Evolutionary conservation across 2,888 invertebrate species (phyloP).

Genomic region (Shargacucullia verbasci): DNA sequence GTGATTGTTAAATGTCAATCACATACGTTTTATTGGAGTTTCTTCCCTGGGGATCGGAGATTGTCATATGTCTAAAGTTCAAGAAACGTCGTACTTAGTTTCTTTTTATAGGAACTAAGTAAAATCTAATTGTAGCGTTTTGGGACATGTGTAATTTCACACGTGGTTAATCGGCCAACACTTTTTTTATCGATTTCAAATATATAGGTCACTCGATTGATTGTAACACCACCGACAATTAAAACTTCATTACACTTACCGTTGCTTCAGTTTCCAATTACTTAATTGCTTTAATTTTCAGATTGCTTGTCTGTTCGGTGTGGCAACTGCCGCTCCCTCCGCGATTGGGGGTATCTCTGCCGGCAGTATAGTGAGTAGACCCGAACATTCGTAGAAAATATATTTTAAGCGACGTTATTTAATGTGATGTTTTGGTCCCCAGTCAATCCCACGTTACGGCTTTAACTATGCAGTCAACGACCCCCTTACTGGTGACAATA

Average conservation of each 20-base stretch:
- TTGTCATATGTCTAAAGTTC: too few relatives aligned
- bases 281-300: slow-evolving; percentile 55
- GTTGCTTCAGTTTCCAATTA: slow-evolving; percentile 27
- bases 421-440: slow-evolving; percentile 32
- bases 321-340: slow-evolving; percentile 71
- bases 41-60: too few relatives aligned
- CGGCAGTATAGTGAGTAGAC: slow-evolving; percentile 71
- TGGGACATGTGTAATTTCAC: too few relatives aligned
- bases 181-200: slow-evolving; percentile 10
- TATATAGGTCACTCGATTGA: background rate
- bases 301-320: slow-evolving; percentile 76
- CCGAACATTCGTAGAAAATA: background rate
- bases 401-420: background rate
- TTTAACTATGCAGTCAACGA: slow-evolving; percentile 87
- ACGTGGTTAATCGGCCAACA: background rate
- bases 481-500: slow-evolving; percentile 83
- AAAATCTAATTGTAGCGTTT: too few relatives aligned
- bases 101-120: too few relatives aligned
- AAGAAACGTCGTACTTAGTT: too few relatives aligned
- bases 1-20: too few relatives aligned
- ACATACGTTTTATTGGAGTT: too few relatives aligned
- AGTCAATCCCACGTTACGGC: slow-evolving; percentile 81
- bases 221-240: slow-evolving; percentile 13
- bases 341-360: slow-evolving; percentile 34
- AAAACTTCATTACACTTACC: slow-evolving; percentile 28